phyloP scores from a whole-genome alignment of 2,888 invertebrate species.

The Lithophane leautieri region DNA sequence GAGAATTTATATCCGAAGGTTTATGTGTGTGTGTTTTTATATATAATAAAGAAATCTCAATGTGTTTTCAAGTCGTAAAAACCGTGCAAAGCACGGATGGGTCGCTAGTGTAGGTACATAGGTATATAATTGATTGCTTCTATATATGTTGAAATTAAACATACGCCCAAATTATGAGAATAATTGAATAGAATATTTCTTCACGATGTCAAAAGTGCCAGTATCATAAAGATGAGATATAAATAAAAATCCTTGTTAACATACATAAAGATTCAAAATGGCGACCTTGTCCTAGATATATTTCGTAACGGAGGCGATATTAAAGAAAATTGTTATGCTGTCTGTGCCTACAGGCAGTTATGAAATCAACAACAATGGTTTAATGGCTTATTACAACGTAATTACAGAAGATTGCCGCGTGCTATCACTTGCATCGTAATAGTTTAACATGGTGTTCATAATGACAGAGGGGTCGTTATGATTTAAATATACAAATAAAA shows the following conservation, averaged over 20 bases:
- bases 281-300: slow-evolving; percentile 70
- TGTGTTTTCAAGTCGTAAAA: too few relatives aligned
- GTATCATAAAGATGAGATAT: background rate
- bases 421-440: slow-evolving; percentile 49
- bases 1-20: background rate
- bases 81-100: background rate
- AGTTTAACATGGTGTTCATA: slow-evolving; percentile 28
- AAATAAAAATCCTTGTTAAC: slow-evolving; percentile 31
- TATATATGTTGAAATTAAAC: background rate
- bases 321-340: slow-evolving; percentile 70
- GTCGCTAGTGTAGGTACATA: background rate
- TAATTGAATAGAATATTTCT: background rate
- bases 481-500: slow-evolving; percentile 37
- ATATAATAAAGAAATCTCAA: background rate
- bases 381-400: slow-evolving; percentile 61
- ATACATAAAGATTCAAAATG: slow-evolving; percentile 64
- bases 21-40: background rate
- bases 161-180: background rate
- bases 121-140: background rate
- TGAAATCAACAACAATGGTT: slow-evolving; percentile 67
- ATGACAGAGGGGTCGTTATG: slow-evolving; percentile 15
- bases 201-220: slow-evolving; percentile 22
- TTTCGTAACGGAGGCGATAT: slow-evolving; percentile 67
- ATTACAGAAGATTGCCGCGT: slow-evolving; percentile 57
- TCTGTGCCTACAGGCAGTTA: slow-evolving; percentile 57